Evolutionary conservation across 1,140 invertebrate species (phyloP).

Genomic region (Drosophila micromelanica): DNA sequence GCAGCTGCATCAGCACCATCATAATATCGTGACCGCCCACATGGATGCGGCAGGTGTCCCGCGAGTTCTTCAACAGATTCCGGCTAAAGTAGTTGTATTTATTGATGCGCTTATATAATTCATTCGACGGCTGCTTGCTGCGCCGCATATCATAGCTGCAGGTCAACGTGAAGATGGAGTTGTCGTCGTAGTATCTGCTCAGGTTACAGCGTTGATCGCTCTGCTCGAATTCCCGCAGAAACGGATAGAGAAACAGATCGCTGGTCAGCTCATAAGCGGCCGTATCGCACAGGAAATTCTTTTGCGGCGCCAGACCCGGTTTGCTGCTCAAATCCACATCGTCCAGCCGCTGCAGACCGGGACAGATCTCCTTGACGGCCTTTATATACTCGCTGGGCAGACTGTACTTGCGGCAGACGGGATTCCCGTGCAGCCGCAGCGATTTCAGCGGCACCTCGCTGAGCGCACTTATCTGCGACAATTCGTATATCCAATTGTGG

Average conservation of each 20-base stretch:
- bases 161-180: conserved; percentile 66
- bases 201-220: conserved; percentile 38
- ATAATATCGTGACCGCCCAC: conserved; percentile 59
- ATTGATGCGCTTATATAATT: conserved; percentile 54
- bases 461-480: conserved; percentile 46
- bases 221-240: conserved; percentile 54
- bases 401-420: conserved; percentile 84
- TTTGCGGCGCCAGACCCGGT: conserved; percentile 51
- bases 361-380: conserved; percentile 84
- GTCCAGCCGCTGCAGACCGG: conserved; percentile 64
- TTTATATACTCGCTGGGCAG: conserved; percentile 84
- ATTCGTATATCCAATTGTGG: conserved; percentile 67
- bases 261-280: conserved; percentile 64
- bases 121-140: conserved; percentile 10
- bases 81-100: conserved; percentile 54
- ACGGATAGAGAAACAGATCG: conserved; percentile 55
- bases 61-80: conserved; percentile 46
- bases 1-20: conserved; percentile 59
- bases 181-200: conserved; percentile 43
- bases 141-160: conserved; percentile 52
- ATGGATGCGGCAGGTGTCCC: conserved; percentile 29
- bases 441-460: conserved; percentile 59
- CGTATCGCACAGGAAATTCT: conserved; percentile 65
- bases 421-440: conserved; percentile 85
- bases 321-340: conserved; percentile 51